Evolutionary conservation across 1,140 invertebrate genomes (phyloP).

Genomic region (Pseudachorutes palmiensis): DNA sequence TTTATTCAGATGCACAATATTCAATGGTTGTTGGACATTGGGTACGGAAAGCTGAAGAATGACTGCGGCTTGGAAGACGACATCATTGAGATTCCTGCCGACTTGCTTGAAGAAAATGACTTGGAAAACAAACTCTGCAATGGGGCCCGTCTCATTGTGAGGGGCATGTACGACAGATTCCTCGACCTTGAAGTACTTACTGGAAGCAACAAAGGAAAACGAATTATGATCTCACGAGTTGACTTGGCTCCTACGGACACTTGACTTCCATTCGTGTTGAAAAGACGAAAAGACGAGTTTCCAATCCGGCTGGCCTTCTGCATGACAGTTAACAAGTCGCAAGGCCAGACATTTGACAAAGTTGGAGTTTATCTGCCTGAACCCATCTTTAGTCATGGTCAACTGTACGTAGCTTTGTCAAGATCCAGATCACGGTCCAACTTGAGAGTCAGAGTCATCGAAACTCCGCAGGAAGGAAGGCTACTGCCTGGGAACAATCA

Average conservation of each 20-base stretch:
- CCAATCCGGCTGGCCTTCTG: slow-evolving; percentile 46
- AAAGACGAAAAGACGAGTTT: slow-evolving; percentile 46
- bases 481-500: neutral
- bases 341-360: slow-evolving; percentile 42
- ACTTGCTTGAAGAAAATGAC: slow-evolving; percentile 13
- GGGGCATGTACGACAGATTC: neutral
- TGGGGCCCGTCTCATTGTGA: slow-evolving; percentile 33
- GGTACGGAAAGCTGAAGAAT: slow-evolving; percentile 4
- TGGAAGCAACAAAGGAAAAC: slow-evolving; percentile 39
- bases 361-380: slow-evolving; percentile 23
- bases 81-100: slow-evolving; percentile 9
- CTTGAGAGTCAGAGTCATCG: slow-evolving; percentile 4
- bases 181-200: neutral
- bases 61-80: neutral
- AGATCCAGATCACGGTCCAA: neutral
- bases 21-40: neutral
- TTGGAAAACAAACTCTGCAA: slow-evolving; percentile 29
- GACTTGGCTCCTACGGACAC: slow-evolving; percentile 41
- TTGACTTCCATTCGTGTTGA: slow-evolving; percentile 44
- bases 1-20: too few species aligned
- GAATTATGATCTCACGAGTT: slow-evolving; percentile 44
- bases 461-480: neutral
- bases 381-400: slow-evolving; percentile 25
- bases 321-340: slow-evolving; percentile 50
- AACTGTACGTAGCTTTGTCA: slow-evolving; percentile 24